These are phyloP conservation scores for Bettongia penicillata DNA, from an alignment of 2,113 vertebrate genomes.

Conservation along the genomic window DNA sequence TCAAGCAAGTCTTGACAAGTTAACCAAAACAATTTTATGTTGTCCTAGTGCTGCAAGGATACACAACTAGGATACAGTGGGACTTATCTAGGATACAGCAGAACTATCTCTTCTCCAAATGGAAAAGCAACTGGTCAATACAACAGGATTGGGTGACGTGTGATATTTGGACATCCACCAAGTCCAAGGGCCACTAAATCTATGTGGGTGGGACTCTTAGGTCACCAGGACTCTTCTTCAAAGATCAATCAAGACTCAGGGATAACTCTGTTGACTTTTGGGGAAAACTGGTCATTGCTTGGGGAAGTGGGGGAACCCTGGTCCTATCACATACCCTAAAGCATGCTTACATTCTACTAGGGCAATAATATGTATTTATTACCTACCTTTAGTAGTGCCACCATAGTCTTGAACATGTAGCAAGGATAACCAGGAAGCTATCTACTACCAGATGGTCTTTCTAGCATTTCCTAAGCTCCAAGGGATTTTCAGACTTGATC, in stretches of 20 bases:
- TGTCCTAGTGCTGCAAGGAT: neutral
- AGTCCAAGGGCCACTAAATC: neutral
- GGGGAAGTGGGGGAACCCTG: neutral
- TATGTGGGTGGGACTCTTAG: neutral
- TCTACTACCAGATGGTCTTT: neutral
- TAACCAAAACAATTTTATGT: neutral
- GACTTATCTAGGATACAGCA: neutral
- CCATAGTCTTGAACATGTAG: neutral
- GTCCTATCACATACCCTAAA: no score
- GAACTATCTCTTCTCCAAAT: neutral
- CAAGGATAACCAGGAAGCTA: neutral
- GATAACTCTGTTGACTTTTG: neutral
- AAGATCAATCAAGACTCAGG: neutral
- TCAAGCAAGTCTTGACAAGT: neutral
- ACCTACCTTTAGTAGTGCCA: neutral
- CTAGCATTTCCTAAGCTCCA: neutral
- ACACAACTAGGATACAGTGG: neutral
- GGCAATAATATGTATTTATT: neutral
- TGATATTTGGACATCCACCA: neutral
- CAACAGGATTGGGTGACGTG: neutral
- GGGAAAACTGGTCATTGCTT: neutral
- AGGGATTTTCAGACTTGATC: neutral
- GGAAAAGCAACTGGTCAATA: neutral
- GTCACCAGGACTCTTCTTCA: neutral
- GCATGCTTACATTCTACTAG: neutral